Evolutionary conservation across 2,888 invertebrate species (phyloP), one percentile per base, ranked within the genome.

Genomic region (Zootermopsis nevadensis): DNA sequence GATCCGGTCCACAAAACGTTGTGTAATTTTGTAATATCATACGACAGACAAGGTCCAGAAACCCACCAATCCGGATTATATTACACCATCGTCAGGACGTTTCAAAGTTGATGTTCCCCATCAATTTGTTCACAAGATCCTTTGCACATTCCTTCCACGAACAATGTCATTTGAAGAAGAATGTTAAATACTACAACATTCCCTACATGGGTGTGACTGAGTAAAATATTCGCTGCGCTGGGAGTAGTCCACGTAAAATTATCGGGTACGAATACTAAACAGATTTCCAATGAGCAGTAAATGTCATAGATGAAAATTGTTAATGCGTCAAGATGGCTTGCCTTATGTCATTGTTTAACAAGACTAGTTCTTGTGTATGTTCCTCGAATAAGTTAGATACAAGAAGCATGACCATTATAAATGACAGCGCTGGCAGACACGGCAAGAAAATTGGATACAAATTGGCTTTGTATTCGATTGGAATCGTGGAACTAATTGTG

Each of bases 401-500:
- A 35, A 38, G 31, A 53, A 55, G 53, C 48, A 82, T 33, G 82
- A 72, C 69, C 72, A 31, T 55, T 69, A 74, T 74, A 81, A 53
- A 81, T 69, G 81, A 69, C 42, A 60, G 72, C 31, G 53, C 53
- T 81, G 72, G 42, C 38, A 74, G 81, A 60, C 67, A 30, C 77
- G 30, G 38, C 76, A 79, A 66, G 83, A 42, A 81, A 81, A 83
- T 83, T 81, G 76, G 66, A 67, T 80, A 80, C 76, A 72, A 83
- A 83, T 83, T 83, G 83, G 66, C 81, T 72, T 60, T 42, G 83
- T 76, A 69, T 84, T 84, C 79, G 84, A 82, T 84, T 67, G 79
- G 72, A 82, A 84, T 79, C 42, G 84, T 82, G 82, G 77, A 77
- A 80, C 80, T 83, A 83, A 83, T 83, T 83, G 83, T 80, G 83